These are phyloP conservation scores for Wiebesia pumilae DNA, from an alignment of 1,140 invertebrate species.

Conservation along the genomic window DNA sequence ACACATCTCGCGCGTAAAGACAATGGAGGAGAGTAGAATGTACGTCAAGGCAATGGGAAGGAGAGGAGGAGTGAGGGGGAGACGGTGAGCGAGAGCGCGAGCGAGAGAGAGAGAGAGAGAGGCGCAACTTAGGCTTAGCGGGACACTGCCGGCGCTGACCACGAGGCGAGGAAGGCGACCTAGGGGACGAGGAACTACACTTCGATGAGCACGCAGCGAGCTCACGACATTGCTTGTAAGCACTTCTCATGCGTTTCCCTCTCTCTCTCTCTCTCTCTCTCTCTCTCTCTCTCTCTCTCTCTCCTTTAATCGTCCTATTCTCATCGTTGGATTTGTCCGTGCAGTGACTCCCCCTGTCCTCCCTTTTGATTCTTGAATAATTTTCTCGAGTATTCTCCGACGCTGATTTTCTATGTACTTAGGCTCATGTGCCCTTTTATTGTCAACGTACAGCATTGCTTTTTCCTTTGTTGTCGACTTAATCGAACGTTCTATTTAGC, in stretches of 20 bases:
- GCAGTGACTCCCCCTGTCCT: neutral
- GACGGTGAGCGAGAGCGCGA: neutral
- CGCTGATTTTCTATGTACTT: slow-evolving; percentile 63
- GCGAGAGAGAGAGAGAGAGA: neutral
- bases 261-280: slow-evolving; percentile 31
- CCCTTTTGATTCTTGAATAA: slow-evolving; percentile 39
- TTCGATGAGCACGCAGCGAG: slow-evolving; percentile 72
- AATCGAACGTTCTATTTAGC: neutral
- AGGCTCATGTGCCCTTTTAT: slow-evolving; percentile 58
- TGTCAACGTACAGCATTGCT: neutral
- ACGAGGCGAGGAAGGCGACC: slow-evolving; percentile 68
- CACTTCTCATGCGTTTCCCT: slow-evolving; percentile 58
- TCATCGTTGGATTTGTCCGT: slow-evolving; percentile 17
- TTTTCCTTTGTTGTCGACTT: neutral
- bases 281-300: slow-evolving; percentile 39
- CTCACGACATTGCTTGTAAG: slow-evolving; percentile 59
- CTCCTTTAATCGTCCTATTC: slow-evolving; percentile 55
- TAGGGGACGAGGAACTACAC: slow-evolving; percentile 75
- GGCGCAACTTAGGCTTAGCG: slow-evolving; percentile 68
- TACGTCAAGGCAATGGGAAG: neutral
- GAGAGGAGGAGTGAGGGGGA: neutral
- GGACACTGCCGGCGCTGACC: slow-evolving; percentile 65
- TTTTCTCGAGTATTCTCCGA: slow-evolving; percentile 43
- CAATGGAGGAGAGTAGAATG: slow-evolving; percentile 33
- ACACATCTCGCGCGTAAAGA: slow-evolving; percentile 48